These are phyloP conservation scores for Zeuzera pyrina DNA, from an alignment of 2,888 invertebrate genomes.

Conservation along the genomic window DNA sequence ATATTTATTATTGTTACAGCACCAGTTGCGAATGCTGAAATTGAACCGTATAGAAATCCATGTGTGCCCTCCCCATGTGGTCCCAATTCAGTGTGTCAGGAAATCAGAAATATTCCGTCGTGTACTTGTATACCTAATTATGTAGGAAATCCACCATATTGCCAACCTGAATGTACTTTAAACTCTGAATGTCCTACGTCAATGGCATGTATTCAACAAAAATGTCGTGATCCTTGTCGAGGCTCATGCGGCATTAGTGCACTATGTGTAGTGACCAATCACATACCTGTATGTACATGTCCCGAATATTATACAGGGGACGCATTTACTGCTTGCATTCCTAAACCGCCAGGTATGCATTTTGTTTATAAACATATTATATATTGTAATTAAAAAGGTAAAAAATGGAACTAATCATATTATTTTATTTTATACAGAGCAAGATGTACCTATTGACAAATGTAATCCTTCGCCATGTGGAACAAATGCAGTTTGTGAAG, in stretches of 20 bases:
- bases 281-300: constrained; percentile 83
- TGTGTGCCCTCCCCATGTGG: constrained; percentile 80
- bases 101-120: constrained; percentile 72
- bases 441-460: constrained; percentile 33
- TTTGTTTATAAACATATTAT: background rate
- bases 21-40: constrained; percentile 53
- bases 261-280: constrained; percentile 77
- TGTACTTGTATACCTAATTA: constrained; percentile 76
- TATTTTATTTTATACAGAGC: constrained; percentile 26
- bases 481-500: constrained; percentile 70
- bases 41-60: constrained; percentile 66
- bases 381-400: background rate
- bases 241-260: constrained; percentile 79
- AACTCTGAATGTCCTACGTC: constrained; percentile 79
- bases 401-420: background rate
- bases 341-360: constrained; percentile 50
- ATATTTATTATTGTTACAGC: constrained; percentile 35
- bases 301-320: constrained; percentile 79
- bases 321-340: constrained; percentile 71
- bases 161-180: constrained; percentile 80
- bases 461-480: constrained; percentile 81
- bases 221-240: constrained; percentile 81
- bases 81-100: constrained; percentile 77
- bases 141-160: constrained; percentile 76
- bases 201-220: constrained; percentile 79